These are phyloP conservation scores for Acridotheres tristis DNA, from an alignment of 2,797 vertebrate species.

Conservation along the genomic window DNA sequence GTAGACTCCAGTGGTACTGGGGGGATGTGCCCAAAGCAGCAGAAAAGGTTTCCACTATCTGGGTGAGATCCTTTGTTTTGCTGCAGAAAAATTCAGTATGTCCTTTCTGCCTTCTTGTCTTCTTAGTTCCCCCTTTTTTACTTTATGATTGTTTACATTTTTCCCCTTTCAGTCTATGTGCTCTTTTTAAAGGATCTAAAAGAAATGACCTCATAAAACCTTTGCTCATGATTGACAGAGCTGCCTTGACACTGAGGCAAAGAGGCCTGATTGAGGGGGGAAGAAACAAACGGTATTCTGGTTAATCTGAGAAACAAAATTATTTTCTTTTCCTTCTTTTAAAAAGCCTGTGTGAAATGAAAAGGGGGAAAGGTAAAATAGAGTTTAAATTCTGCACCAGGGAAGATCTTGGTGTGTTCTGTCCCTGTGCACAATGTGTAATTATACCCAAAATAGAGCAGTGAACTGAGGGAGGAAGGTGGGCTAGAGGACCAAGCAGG, in stretches of 20 bases:
- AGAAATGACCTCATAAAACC: neutral
- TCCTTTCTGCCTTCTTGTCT: neutral
- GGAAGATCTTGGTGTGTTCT: slow-evolving; percentile 43
- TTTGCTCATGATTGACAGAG: neutral
- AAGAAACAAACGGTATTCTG: neutral
- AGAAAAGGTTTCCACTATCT: neutral
- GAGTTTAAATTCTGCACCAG: slow-evolving; percentile 22
- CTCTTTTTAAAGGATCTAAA: neutral
- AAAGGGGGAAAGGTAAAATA: slow-evolving; percentile 4
- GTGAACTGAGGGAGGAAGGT: neutral
- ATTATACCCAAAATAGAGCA: slow-evolving; percentile 74
- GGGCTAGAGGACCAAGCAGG: slow-evolving; percentile 9
- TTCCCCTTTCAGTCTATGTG: neutral
- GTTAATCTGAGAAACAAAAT: slow-evolving; percentile 31
- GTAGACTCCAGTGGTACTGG: neutral
- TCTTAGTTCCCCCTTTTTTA: neutral
- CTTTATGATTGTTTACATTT: neutral
- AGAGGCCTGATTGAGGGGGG: neutral
- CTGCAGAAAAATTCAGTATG: neutral
- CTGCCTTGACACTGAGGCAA: neutral
- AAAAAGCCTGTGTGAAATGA: neutral
- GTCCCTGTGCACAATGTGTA: slow-evolving; percentile 46
- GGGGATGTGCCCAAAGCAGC: neutral
- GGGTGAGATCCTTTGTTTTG: neutral
- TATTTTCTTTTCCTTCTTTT: neutral